Percentiles rank a stretch among this genome's conserved stretches.
These are phyloP conservation scores for Trogon melanurus DNA, from an alignment of 2,113 vertebrate species.

Conservation along the genomic window DNA sequence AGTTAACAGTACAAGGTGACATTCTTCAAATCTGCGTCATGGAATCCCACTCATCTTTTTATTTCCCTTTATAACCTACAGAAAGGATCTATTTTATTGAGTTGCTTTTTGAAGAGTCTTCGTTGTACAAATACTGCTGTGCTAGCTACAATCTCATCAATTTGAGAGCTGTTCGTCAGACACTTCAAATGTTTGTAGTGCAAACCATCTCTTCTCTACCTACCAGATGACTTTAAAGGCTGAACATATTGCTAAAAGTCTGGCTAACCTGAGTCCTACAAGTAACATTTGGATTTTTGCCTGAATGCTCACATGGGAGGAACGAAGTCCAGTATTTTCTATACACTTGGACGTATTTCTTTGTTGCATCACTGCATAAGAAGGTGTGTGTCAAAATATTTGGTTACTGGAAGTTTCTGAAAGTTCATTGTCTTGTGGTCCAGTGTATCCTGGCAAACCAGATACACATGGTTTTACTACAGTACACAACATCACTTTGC, in stretches of 20 bases:
- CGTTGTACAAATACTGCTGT: fast-evolving
- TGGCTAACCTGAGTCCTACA: background rate
- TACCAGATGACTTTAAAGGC: background rate
- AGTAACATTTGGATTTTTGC: background rate
- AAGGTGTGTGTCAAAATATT: background rate
- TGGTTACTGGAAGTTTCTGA: background rate
- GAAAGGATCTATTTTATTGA: background rate
- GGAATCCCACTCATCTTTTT: background rate
- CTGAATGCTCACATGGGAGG: background rate
- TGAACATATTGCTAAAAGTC: background rate
- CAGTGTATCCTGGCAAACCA: background rate
- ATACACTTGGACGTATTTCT: background rate
- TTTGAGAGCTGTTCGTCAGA: slow-evolving; percentile 33
- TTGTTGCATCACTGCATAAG: background rate
- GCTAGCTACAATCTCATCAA: slow-evolving; percentile 34
- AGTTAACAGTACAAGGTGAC: background rate
- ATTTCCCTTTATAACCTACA: background rate
- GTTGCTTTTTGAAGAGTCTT: background rate
- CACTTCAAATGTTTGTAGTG: background rate
- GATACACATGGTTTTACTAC: background rate
- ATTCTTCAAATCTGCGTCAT: background rate
- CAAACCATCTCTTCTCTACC: background rate
- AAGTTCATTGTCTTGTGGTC: background rate
- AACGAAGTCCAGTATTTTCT: background rate
- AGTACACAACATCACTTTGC: background rate